These are phyloP conservation scores for Drosophila azteca DNA, from an alignment of 1,140 invertebrate species.

Conservation along the genomic window DNA sequence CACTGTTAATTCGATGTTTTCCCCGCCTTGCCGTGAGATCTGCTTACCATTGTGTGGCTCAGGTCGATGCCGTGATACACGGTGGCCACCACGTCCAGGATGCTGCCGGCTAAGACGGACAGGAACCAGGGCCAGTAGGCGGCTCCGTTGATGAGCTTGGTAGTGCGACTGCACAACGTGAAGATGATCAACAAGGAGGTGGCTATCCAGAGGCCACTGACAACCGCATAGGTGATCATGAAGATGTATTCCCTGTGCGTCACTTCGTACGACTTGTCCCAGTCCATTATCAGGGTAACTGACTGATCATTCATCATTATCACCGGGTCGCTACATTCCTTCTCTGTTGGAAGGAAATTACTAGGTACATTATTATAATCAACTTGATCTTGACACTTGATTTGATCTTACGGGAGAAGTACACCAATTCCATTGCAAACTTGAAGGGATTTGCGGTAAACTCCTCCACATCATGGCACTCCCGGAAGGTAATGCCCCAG, in stretches of 20 bases:
- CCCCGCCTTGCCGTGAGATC: too few species aligned
- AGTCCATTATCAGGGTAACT: conserved; percentile 30
- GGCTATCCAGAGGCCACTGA: conserved; percentile 74
- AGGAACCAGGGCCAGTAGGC: conserved; percentile 81
- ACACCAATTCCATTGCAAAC: conserved; percentile 72
- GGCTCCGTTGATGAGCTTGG: conserved; percentile 65
- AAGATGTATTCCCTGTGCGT: conserved; percentile 70
- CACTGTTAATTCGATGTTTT: too few species aligned
- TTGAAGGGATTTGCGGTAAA: conserved; percentile 56
- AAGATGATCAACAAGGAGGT: conserved; percentile 64
- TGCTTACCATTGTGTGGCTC: conserved; percentile 56
- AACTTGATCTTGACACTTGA: too few species aligned
- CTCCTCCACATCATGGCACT: conserved; percentile 46
- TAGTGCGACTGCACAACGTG: conserved; percentile 68
- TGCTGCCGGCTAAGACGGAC: conserved; percentile 59
- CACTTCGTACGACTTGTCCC: conserved; percentile 49
- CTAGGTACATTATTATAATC: too few species aligned
- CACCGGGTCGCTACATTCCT: conserved; percentile 46
- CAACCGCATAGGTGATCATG: conserved; percentile 68
- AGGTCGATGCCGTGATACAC: conserved; percentile 69
- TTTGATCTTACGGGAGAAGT: conserved; percentile 57
- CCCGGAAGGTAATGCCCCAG: conserved; percentile 65
- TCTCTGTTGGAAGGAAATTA: conserved; percentile 11
- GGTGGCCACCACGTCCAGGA: conserved; percentile 73
- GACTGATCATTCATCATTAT: not conserved